These are phyloP conservation scores for Thera obeliscata DNA, from an alignment of 2,888 invertebrate genomes.

Conservation along the genomic window DNA sequence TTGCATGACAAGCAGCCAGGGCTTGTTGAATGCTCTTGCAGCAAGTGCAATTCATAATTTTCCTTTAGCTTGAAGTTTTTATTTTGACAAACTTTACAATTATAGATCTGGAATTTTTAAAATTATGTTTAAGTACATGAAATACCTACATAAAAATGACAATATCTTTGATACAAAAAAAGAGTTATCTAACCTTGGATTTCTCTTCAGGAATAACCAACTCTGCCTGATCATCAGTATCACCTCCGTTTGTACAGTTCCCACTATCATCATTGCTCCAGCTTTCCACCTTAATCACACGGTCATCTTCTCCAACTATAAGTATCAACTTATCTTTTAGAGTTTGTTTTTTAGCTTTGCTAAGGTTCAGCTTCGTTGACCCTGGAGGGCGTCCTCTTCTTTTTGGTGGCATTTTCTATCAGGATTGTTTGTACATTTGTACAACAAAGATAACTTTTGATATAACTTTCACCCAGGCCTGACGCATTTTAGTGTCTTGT, in stretches of 20 bases:
- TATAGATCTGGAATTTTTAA: conserved; percentile 41
- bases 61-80: conserved; percentile 89
- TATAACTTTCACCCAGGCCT: conserved; percentile 79
- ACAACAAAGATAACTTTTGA: conserved; percentile 56
- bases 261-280: conserved; percentile 30
- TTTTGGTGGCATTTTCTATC: conserved; percentile 65
- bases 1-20: conserved; percentile 86
- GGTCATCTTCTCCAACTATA: conserved; percentile 19
- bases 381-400: conserved; percentile 61
- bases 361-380: conserved; percentile 53
- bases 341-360: conserved; percentile 36
- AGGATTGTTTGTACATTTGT: conserved; percentile 34
- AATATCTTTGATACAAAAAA: not conserved
- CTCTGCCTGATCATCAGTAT: conserved; percentile 28
- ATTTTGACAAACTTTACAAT: conserved; percentile 84
- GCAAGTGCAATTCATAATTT: conserved; percentile 87
- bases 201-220: conserved; percentile 15
- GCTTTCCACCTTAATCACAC: conserved; percentile 22
- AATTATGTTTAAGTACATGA: not conserved
- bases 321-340: conserved; percentile 20
- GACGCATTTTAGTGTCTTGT: too few relatives aligned
- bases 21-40: conserved; percentile 87
- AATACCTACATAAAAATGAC: not conserved
- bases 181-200: conserved; percentile 17
- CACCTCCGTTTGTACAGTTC: conserved; percentile 31